phyloP scores from a whole-genome alignment of 2,797 vertebrate species.

The Falco rusticolus region DNA sequence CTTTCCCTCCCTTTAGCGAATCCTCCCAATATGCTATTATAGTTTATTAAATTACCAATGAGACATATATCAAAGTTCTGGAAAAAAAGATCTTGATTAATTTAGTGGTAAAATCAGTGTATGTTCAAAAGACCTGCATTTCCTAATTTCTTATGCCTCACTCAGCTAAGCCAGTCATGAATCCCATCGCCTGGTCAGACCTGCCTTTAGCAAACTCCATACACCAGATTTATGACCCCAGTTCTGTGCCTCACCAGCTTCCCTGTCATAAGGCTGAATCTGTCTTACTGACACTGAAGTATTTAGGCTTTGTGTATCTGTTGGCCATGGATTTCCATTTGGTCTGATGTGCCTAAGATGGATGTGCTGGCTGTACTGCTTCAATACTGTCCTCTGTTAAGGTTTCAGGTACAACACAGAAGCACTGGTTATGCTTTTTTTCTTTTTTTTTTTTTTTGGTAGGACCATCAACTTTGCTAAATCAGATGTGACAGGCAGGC shows the following conservation, averaged over 20 bases:
- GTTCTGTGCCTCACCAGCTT: not conserved
- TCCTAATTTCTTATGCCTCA: not conserved
- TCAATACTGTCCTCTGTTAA: not conserved
- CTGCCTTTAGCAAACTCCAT: not conserved
- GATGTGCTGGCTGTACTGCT: not conserved
- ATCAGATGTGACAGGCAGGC: conserved; percentile 38
- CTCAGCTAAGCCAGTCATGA: not conserved
- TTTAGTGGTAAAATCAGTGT: not conserved
- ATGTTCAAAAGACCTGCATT: not conserved
- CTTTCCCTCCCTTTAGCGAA: not conserved
- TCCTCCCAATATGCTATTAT: not conserved
- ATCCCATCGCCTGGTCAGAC: not conserved
- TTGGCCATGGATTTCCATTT: conserved; percentile 26
- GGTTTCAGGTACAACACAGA: not conserved
- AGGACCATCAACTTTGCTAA: conserved; percentile 11
- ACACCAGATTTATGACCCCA: not conserved
- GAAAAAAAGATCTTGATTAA: not conserved
- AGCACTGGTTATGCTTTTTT: not conserved
- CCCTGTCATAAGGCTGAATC: not conserved
- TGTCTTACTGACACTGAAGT: not conserved
- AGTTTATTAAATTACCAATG: not conserved
- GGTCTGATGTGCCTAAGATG: not conserved
- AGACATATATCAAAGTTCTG: not conserved
- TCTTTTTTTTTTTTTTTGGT: not conserved
- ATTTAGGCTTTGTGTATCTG: not conserved